A percentile compares a stretch with the other conserved stretches of the same genome.
These are phyloP conservation scores for Scylla paramamosain DNA, from an alignment of 1,140 invertebrate species.

Conservation along the genomic window DNA sequence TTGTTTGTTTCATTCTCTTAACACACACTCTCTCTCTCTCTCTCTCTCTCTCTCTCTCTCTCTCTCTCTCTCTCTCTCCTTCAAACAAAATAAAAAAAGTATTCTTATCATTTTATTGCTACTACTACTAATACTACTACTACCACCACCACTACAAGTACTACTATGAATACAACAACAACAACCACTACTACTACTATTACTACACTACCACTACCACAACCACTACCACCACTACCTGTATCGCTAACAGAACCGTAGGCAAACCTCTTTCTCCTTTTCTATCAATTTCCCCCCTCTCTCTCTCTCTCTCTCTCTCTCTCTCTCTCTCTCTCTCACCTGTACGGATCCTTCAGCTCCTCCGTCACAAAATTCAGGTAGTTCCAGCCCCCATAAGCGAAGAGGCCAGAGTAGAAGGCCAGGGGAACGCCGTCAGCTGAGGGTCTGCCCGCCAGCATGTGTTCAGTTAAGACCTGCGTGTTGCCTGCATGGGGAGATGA, in stretches of 20 bases:
- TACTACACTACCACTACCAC: too few relatives aligned
- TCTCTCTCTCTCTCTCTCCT: background rate
- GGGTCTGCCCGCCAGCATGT: constrained; percentile 80
- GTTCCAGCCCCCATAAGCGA: constrained; percentile 98
- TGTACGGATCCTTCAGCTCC: constrained; percentile 90
- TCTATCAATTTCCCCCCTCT: too few relatives aligned
- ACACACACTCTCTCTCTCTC: constrained; percentile 34
- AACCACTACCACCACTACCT: too few relatives aligned
- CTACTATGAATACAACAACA: too few relatives aligned
- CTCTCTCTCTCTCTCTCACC: constrained; percentile 40
- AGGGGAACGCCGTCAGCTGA: constrained; percentile 85
- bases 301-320: background rate
- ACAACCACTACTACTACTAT: too few relatives aligned
- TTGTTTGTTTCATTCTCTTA: too few relatives aligned
- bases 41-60: background rate
- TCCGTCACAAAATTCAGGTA: constrained; percentile 96
- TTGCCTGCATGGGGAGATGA: too few relatives aligned
- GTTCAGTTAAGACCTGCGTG: constrained; percentile 32
- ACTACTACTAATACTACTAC: too few relatives aligned
- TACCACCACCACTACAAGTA: too few relatives aligned
- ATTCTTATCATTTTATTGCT: background rate
- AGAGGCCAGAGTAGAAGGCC: constrained; percentile 96
- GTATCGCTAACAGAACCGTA: too few relatives aligned
- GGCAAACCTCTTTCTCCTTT: too few relatives aligned
- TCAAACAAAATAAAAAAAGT: background rate